These are phyloP conservation scores for Gryon sp. DNA, from an alignment of 1,140 invertebrate genomes.

Conservation along the genomic window DNA sequence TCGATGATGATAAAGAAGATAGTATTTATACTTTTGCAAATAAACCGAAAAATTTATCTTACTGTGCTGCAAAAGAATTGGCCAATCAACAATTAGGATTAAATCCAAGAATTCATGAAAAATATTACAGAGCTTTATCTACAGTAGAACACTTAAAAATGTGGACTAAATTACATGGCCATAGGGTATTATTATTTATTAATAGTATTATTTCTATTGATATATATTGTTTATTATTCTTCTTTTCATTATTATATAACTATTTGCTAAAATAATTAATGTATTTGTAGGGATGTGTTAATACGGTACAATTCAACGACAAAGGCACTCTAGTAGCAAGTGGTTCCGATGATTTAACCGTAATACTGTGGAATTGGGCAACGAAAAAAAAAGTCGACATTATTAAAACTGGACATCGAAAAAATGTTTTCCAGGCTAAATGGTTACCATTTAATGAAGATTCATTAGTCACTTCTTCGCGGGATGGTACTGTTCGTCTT, in stretches of 20 bases:
- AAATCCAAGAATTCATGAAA: constrained; percentile 83
- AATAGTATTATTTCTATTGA: constrained; percentile 9
- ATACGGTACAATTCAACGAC: constrained; percentile 93
- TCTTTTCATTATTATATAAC: constrained; percentile 12
- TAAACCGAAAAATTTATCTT: constrained; percentile 84
- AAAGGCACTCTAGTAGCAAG: constrained; percentile 88
- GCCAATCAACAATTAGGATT: constrained; percentile 83
- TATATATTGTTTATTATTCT: constrained; percentile 5
- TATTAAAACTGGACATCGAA: constrained; percentile 89
- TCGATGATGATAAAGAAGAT: no score
- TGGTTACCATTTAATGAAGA: constrained; percentile 86
- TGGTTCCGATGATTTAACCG: constrained; percentile 93
- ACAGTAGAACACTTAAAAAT: constrained; percentile 90
- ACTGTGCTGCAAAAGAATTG: constrained; percentile 83
- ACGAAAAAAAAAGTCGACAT: constrained; percentile 82
- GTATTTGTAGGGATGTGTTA: constrained; percentile 90
- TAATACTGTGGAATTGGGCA: constrained; percentile 96
- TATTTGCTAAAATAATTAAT: constrained; percentile 14
- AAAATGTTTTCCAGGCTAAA: constrained; percentile 93
- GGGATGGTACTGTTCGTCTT: constrained; percentile 91
- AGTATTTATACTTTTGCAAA: constrained; percentile 80
- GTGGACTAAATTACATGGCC: constrained; percentile 87
- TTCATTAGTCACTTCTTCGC: constrained; percentile 91
- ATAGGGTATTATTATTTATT: constrained; percentile 76
- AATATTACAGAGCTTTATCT: constrained; percentile 90